Evolutionary conservation across 2,797 vertebrate genomes (phyloP).

Genomic region (Dromococcyx pavoninus): DNA sequence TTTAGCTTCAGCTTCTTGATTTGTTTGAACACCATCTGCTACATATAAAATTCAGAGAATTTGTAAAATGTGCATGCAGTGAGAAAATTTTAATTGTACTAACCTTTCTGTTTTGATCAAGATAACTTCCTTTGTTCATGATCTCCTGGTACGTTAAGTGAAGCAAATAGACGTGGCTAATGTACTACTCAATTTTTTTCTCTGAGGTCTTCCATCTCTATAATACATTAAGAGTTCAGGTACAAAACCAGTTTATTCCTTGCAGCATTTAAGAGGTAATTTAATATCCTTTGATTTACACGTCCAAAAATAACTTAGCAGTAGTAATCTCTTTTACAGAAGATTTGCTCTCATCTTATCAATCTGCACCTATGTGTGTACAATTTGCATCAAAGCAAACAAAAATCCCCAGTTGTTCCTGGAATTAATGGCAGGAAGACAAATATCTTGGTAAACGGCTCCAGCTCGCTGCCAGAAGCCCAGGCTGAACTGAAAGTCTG

Average conservation of each 20-base stretch:
- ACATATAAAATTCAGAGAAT: slow-evolving; percentile 81
- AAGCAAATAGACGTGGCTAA: background rate
- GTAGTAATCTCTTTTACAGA: background rate
- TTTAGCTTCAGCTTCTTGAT: slow-evolving; percentile 83
- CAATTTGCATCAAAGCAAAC: background rate
- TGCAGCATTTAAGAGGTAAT: background rate
- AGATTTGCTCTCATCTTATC: background rate
- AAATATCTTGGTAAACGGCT: background rate
- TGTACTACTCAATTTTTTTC: background rate
- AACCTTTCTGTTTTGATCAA: slow-evolving; percentile 44
- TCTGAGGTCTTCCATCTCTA: background rate
- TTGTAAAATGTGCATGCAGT: slow-evolving; percentile 73
- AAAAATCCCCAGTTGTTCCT: background rate
- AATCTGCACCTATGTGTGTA: background rate
- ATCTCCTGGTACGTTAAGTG: background rate
- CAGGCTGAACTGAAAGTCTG: slow-evolving; percentile 40
- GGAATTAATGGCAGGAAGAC: background rate
- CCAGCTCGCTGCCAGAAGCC: background rate
- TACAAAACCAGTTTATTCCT: background rate
- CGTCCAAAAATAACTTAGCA: background rate
- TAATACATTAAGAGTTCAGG: background rate
- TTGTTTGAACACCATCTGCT: slow-evolving; percentile 88
- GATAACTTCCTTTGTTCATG: background rate
- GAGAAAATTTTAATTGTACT: slow-evolving; percentile 69
- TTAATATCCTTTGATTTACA: background rate